A percentile compares a stretch with the other conserved stretches of the same genome.
These are phyloP conservation scores for Mylabris phalerata DNA, from an alignment of 1,140 invertebrate species.

Conservation along the genomic window DNA sequence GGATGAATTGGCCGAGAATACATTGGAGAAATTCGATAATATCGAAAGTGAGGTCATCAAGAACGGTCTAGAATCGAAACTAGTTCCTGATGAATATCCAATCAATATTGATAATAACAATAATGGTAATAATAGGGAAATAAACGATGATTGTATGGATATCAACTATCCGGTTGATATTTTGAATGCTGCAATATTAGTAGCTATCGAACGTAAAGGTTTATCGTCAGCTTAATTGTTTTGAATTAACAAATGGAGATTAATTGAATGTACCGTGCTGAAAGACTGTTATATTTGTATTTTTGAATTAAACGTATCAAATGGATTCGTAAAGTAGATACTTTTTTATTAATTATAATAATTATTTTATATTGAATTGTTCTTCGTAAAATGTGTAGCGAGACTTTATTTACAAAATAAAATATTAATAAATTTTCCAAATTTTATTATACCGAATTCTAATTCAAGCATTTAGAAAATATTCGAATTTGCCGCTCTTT, in stretches of 20 bases:
- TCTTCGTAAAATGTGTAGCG: too few relatives aligned
- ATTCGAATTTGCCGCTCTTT: too few relatives aligned
- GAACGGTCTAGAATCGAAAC: slow-evolving; percentile 6
- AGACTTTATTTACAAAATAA: too few relatives aligned
- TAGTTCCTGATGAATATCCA: neutral
- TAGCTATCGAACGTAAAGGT: slow-evolving; percentile 64
- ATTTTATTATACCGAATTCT: too few relatives aligned
- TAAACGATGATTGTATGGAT: slow-evolving; percentile 1
- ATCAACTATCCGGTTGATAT: slow-evolving; percentile 45
- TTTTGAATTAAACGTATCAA: too few relatives aligned
- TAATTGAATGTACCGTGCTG: too few relatives aligned
- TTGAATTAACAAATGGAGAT: neutral
- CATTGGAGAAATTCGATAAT: slow-evolving; percentile 23
- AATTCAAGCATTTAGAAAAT: too few relatives aligned
- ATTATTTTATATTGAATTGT: too few relatives aligned
- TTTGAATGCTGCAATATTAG: slow-evolving; percentile 58
- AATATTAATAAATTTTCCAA: too few relatives aligned
- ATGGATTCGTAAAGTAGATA: too few relatives aligned
- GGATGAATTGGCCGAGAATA: slow-evolving; percentile 12
- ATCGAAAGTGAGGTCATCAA: slow-evolving; percentile 13
- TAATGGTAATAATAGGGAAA: slow-evolving; percentile 8
- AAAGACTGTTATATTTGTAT: too few relatives aligned
- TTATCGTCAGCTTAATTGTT: slow-evolving; percentile 44
- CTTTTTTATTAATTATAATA: too few relatives aligned
- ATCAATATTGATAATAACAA: slow-evolving; percentile 13